Conservation (phyloP, 2,113 vertebrate species). For the Siniperca knerii region DNA sequence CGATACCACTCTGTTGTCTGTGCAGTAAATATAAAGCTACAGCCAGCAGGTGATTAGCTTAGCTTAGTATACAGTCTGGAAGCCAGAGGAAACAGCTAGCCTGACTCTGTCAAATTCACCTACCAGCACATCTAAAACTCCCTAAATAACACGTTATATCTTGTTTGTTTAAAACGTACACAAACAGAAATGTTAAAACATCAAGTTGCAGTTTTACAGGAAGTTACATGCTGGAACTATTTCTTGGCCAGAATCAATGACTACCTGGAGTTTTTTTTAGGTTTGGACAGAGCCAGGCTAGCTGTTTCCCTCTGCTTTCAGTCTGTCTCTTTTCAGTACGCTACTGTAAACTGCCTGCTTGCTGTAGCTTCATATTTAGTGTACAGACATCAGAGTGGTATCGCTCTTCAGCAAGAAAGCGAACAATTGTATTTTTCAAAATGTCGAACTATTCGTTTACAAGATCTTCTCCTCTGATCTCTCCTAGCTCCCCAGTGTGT, state of each 20-base stretch:
- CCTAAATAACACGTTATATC: background rate
- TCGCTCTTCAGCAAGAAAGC: background rate
- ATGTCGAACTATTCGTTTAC: background rate
- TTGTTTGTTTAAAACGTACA: too few relatives aligned
- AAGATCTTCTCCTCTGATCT: background rate
- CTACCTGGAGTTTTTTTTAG: background rate
- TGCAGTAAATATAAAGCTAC: background rate
- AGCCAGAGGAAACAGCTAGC: too few relatives aligned
- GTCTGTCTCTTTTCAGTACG: background rate
- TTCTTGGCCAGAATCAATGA: background rate
- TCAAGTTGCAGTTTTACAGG: background rate
- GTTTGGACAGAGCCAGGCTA: background rate
- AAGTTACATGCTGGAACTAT: background rate
- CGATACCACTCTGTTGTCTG: background rate
- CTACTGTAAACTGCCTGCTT: background rate
- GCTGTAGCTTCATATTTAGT: background rate
- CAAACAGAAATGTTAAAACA: background rate
- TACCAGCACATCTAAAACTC: background rate
- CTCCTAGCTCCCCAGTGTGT: slow-evolving; percentile 83
- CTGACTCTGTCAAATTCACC: too few relatives aligned
- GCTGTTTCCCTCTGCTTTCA: background rate
- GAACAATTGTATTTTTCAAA: background rate
- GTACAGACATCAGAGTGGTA: background rate
- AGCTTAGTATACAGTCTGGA: background rate
- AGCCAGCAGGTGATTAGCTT: background rate